Conservation (phyloP, 2,797 vertebrate genomes). For the Pteropus rufus region DNA sequence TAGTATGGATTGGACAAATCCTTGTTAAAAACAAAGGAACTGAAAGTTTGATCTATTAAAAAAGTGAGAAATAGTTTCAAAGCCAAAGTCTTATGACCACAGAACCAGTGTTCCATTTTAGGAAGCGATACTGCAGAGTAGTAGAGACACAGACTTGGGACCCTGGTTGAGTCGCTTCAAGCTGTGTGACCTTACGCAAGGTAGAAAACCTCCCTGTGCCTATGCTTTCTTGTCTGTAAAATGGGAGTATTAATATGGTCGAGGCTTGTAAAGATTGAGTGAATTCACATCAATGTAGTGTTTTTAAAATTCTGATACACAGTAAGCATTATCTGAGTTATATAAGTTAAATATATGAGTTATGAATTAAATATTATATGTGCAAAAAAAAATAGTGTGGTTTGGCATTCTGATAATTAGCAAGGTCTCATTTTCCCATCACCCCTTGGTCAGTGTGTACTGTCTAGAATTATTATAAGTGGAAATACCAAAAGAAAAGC, state of each 20-base stretch:
- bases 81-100: background rate
- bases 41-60: background rate
- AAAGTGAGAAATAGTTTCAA: background rate
- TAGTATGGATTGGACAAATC: background rate
- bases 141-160: background rate
- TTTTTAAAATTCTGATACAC: background rate
- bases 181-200: background rate
- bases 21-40: background rate
- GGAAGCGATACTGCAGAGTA: fast-evolving
- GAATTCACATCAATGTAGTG: background rate
- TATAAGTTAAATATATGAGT: no score
- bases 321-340: background rate
- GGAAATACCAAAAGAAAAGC: conserved; percentile 21
- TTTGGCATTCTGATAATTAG: background rate
- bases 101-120: background rate
- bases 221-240: background rate
- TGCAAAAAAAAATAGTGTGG: background rate
- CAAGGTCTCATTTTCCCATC: background rate
- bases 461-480: conserved; percentile 39
- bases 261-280: background rate
- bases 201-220: background rate
- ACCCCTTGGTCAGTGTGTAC: background rate
- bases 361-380: background rate
- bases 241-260: background rate
- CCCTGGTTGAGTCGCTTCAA: background rate